A percentile compares a stretch with the other conserved stretches of the same genome.
These are phyloP conservation scores for Tragelaphus strepsiceros DNA, from an alignment of 2,113 vertebrate genomes.

Conservation along the genomic window DNA sequence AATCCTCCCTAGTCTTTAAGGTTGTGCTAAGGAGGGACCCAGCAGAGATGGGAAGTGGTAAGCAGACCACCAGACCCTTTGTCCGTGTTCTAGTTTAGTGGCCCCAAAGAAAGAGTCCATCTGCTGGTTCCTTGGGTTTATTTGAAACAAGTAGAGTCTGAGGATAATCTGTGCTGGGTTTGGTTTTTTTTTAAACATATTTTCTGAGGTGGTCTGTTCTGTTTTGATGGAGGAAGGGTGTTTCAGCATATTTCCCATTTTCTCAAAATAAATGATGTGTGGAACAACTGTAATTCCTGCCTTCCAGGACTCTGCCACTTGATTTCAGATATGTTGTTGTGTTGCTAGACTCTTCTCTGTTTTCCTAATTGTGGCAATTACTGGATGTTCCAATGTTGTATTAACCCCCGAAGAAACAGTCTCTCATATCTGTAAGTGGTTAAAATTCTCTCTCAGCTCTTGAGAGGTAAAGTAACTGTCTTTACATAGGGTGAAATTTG, in stretches of 20 bases:
- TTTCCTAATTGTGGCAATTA: neutral
- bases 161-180: neutral
- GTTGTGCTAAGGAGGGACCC: neutral
- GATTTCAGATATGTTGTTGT: neutral
- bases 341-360: neutral
- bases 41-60: neutral
- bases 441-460: neutral
- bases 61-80: neutral
- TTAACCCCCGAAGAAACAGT: neutral
- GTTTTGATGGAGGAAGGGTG: neutral
- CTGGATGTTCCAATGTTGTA: neutral
- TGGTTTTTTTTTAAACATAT: neutral
- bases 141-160: neutral
- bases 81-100: fast-evolving
- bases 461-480: neutral
- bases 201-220: neutral
- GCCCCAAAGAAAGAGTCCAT: neutral
- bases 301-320: neutral
- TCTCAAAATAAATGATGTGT: neutral
- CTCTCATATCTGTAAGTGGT: neutral
- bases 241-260: neutral
- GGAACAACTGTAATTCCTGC: neutral
- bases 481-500: neutral
- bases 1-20: neutral
- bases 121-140: neutral